Base-by-base conservation (phyloP, 92 coral and sea anemone species). In the Plumapathes pennacea region DNA sequence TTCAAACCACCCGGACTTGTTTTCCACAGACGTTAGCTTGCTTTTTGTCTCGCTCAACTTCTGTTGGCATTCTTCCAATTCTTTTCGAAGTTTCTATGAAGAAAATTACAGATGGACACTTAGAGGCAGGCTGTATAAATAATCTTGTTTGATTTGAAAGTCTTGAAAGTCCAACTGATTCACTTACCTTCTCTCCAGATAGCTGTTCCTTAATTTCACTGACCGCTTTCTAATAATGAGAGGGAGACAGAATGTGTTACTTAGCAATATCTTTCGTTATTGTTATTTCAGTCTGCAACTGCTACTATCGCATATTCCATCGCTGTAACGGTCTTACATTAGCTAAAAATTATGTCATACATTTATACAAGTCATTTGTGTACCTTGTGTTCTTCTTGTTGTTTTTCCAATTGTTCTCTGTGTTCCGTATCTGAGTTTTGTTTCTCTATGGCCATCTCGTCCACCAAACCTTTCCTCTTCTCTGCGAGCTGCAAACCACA, bases 1-100 rank as follows among this genome's bases (percentile, higher is more conserved):
- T 46, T 92, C 96, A 76, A 88, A 92, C 98, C 98, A 92, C 32
- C 98, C 89, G 50, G 86, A 73, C 52, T 92, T 92, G 76, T 84
- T 85, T 38, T 92, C 96, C 13, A 77, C 53, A 18, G 98, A 82
- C 20, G 85, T 82, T 10, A 92, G 82, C 52, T 79, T 85, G 56
- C 78, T 42, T 61, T 69, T 92, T 6, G 50, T 59, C 21, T 92
- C 98, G 12, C 50, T 38, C 6, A 89, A 36, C 54, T 84, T 80
- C 50, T 84, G 92, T 27, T 92, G 86, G 0, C 76, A 49, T 15
- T 92, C 98, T 5, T 92, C 94, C 4, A 84, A 74, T 54, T 92
- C 96, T 49, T 92, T 92, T 46, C 88, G 88, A 8, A 92, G 52
- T 92, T 92, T 92, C 98, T 92, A 56, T 20, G 26, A 49, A 31